Evolutionary conservation across 2,888 invertebrate species (phyloP), one percentile per base, ranked within the genome.

Genomic region (Galerucella pusilla): DNA sequence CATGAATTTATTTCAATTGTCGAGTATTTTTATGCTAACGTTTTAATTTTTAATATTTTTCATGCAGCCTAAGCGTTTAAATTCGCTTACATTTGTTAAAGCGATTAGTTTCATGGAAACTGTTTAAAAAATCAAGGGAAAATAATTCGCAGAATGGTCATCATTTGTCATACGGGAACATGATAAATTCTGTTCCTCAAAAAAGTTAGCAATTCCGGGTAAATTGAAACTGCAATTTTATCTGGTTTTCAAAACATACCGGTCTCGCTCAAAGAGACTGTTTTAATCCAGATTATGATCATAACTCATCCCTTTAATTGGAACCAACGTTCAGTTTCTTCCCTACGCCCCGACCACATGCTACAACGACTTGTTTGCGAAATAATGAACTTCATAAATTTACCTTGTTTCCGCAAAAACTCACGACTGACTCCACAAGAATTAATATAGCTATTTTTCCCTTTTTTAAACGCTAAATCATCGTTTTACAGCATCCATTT

Each of bases 331-430:
- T 77, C 74, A 74, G 71, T 75, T 74, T 72, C 77, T 75, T 71
- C 79, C 78, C 77, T 77, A 60, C 67, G 77, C 80, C 77, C 79
- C 68, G 76, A 77, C 82, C 82, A 80, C 82, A 84, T 81, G 81
- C 81, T 80, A 79, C 79, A 79, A 78, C 78, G 78, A 79, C 80
- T 83, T 83, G 82, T 83, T 83, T 81, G 80, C 81, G 77, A 82
- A 82, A 83, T 85, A 84, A 85, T 84, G 84, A 85, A 84, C 83
- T 83, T 82, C 82, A 85, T 85, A 85, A 85, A 84, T 85, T 84
- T 80, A 82, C 82, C 82, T 81, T 80, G 77, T 81, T 79, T 78
- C 75, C 79, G 79, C 79, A 78, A 83, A 83, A 84, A 82, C 78
- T 76, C 79, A 80, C 72, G 79, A 81, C 82, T 82, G 83, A 82